These are phyloP conservation scores for Phataginus tetradactyla DNA, from an alignment of 2,797 vertebrate species.

Conservation along the genomic window DNA sequence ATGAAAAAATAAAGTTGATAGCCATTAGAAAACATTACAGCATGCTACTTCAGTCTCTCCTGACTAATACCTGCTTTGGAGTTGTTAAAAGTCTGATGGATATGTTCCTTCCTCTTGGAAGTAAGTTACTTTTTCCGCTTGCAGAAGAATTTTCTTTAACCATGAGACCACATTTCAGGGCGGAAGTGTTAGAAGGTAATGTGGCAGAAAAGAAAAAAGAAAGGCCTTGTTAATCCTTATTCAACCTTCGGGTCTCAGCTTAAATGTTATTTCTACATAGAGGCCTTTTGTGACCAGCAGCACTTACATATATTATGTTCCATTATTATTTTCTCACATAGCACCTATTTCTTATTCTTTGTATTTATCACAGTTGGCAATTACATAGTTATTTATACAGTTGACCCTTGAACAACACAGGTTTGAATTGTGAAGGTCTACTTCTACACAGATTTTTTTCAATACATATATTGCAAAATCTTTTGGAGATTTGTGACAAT, in stretches of 20 bases:
- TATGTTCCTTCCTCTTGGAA: not conserved
- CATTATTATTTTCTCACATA: conserved; percentile 12
- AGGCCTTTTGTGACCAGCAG: not conserved
- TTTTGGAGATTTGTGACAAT: too few relatives aligned
- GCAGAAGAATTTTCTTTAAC: not conserved
- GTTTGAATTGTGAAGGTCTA: too few relatives aligned
- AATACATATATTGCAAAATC: too few relatives aligned
- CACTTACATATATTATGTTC: not conserved
- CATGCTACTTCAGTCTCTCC: not conserved
- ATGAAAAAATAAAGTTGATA: not conserved
- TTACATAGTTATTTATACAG: not conserved
- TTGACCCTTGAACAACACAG: too few relatives aligned
- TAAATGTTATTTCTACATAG: not conserved
- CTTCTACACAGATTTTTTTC: too few relatives aligned
- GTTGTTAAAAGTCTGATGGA: not conserved
- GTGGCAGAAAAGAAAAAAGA: not conserved
- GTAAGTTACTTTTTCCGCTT: not conserved
- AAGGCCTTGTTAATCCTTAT: not conserved
- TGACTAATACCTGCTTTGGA: not conserved
- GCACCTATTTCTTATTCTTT: conserved; percentile 12
- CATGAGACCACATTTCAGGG: not conserved
- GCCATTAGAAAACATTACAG: not conserved
- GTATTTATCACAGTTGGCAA: not conserved
- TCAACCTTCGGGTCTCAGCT: not conserved
- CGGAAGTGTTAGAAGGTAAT: not conserved